These are phyloP conservation scores for Euura lappo DNA, from an alignment of 1,140 invertebrate species.

Conservation along the genomic window DNA sequence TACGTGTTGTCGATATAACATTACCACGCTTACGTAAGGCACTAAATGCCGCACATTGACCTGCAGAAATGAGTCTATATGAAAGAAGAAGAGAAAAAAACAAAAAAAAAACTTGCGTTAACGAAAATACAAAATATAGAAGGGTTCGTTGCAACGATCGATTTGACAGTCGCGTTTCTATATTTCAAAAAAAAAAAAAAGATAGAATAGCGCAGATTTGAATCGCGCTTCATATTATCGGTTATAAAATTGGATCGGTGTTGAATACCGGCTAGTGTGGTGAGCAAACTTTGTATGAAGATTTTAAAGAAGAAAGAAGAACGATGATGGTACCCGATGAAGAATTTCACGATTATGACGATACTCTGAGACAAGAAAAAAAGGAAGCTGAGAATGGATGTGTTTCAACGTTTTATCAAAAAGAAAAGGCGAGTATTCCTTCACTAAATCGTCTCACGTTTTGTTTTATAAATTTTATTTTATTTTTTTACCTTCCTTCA, in stretches of 20 bases:
- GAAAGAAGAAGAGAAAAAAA: constrained; percentile 11
- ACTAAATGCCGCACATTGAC: constrained; percentile 60
- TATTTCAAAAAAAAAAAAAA: no score
- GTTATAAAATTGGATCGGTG: no score
- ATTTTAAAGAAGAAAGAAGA: not conserved
- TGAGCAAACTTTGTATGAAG: not conserved
- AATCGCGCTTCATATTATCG: no score
- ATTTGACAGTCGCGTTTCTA: no score
- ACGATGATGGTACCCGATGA: not conserved
- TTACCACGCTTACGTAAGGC: constrained; percentile 62
- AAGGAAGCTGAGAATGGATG: no score
- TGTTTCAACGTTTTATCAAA: no score
- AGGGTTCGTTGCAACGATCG: no score
- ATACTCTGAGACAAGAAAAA: no score
- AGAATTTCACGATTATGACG: no score
- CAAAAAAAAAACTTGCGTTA: not conserved
- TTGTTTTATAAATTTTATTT: not conserved
- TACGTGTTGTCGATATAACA: constrained; percentile 63
- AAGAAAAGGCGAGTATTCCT: not conserved
- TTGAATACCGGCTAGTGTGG: no score
- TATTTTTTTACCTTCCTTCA: not conserved
- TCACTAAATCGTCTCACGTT: not conserved
- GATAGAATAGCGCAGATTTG: no score
- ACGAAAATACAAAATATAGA: no score
- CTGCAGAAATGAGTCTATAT: constrained; percentile 9